A percentile compares a stretch with the other conserved stretches of the same genome.
phyloP scores from a whole-genome alignment of 1,140 invertebrate genomes.

The Pemphigus obesinymphae region DNA sequence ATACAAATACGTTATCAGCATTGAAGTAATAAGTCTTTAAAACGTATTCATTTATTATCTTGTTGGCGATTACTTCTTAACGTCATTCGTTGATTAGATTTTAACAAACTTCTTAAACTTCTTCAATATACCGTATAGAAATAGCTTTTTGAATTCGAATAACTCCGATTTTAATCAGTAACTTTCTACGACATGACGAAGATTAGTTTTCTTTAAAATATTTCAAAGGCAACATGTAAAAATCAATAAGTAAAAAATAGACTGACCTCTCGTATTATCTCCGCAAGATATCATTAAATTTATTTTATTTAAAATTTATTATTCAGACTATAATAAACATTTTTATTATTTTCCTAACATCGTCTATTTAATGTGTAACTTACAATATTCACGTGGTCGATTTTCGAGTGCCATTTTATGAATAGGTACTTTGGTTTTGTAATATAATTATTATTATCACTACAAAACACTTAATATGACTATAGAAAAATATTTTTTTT shows the following conservation, averaged over 20 bases:
- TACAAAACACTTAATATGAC: not conserved
- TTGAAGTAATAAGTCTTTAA: not conserved
- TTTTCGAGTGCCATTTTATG: not conserved
- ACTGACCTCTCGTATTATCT: not conserved
- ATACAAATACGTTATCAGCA: not conserved
- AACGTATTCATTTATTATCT: not conserved
- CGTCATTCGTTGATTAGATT: not conserved
- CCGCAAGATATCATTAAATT: not conserved
- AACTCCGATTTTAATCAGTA: not conserved
- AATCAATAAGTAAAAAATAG: not conserved
- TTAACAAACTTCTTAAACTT: not conserved
- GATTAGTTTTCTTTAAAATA: not conserved
- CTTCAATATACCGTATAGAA: not conserved
- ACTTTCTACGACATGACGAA: not conserved
- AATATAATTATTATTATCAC: not conserved
- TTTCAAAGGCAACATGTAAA: not conserved
- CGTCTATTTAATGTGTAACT: not conserved
- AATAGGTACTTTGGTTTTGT: not conserved
- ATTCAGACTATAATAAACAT: not conserved
- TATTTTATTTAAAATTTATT: not conserved
- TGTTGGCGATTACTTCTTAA: not conserved
- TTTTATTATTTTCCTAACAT: slow-evolving; percentile 8
- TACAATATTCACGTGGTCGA: not conserved
- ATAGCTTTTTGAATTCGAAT: not conserved
- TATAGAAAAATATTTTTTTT: too few relatives aligned